Base-by-base conservation (phyloP, 2,797 vertebrate genomes). In the Novumbra hubbsi region DNA sequence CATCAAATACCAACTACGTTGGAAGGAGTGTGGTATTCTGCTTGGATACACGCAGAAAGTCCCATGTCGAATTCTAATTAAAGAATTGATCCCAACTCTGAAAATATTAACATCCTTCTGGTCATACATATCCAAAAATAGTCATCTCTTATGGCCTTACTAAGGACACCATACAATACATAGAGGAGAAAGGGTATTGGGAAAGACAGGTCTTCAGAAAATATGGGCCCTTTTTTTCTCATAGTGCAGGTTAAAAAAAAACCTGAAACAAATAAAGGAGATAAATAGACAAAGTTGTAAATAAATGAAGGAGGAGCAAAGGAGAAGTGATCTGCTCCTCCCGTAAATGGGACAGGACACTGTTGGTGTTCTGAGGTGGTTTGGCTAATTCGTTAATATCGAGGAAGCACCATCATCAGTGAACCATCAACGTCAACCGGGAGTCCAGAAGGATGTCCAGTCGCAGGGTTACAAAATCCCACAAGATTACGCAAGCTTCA, bases 311-410 rank as follows among this genome's bases (percentile, higher is more conserved):
- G 15, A 62, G 75, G 82, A 84, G 77, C 77, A 84, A 88, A 78
- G 79, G 84, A 82, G 77, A 88, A 81, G 86, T 88, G 88, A 90
- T 89, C 86, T 80, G 84, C 84, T 38, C 86, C 88, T 83, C 86
- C 28, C 34, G 30, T 81, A 49, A 79, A 62, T 76, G 60, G 80
- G 57, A 73, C 81, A 89, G 85, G 86, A 89, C 88, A 92, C 87
- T 85, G 87, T 55, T 87, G 88, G 85, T 89, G 87, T 84, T 91
- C 80, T 79, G 83, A 88, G 87, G 84, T 87, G 85, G 76, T 89
- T 90, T 91, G 88, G 89, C 84, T 77, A 62, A 73, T 50, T 71
- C 38, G n/a, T 73, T 75, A 1, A 65, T 78, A 78, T 48, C 5
- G 60, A 71, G 79, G 19, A 38, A 87, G 88, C 85, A 89, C 86